Evolutionary conservation across 2,888 invertebrate genomes (phyloP).

Genomic region (Agrypnus murinus): DNA sequence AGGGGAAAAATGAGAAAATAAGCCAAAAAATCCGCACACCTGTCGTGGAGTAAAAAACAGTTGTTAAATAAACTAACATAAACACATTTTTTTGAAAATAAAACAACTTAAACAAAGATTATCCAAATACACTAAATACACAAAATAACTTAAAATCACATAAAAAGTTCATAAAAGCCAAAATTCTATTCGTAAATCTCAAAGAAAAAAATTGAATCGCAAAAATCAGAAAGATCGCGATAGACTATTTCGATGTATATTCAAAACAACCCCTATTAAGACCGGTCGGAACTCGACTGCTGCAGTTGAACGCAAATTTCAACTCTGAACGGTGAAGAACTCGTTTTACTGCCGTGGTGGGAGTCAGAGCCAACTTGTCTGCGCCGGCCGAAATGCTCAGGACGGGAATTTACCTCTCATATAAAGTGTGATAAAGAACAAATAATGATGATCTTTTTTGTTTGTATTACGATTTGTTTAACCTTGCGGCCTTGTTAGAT

Average conservation of each 20-base stretch:
- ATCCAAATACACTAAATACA: too few species aligned
- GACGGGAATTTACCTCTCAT: slow-evolving; percentile 52
- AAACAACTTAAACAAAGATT: slow-evolving; percentile 13
- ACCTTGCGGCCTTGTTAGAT: slow-evolving; percentile 48
- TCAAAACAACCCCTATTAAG: slow-evolving; percentile 43
- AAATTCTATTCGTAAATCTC: background rate
- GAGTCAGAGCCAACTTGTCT: slow-evolving; percentile 59
- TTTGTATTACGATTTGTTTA: slow-evolving; percentile 45
- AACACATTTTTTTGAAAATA: slow-evolving; percentile 42
- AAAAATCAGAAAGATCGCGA: slow-evolving; percentile 43
- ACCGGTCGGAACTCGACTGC: slow-evolving; percentile 56
- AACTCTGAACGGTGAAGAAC: slow-evolving; percentile 51
- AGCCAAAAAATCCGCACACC: slow-evolving; percentile 17
- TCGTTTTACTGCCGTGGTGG: slow-evolving; percentile 55
- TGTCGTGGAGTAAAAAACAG: background rate
- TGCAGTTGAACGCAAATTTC: slow-evolving; percentile 45
- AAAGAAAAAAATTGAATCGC: background rate
- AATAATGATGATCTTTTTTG: slow-evolving; percentile 46
- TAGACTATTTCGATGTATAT: slow-evolving; percentile 8
- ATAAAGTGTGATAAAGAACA: slow-evolving; percentile 45
- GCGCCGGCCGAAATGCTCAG: slow-evolving; percentile 51
- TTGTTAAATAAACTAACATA: slow-evolving; percentile 21
- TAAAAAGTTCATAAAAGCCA: background rate
- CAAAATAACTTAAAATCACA: too few species aligned
- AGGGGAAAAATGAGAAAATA: background rate